Percentiles rank a stretch among this genome's conserved stretches.
These are phyloP conservation scores for Epizoanthus scotinus DNA, from an alignment of 92 coral and sea anemone genomes.

Conservation along the genomic window DNA sequence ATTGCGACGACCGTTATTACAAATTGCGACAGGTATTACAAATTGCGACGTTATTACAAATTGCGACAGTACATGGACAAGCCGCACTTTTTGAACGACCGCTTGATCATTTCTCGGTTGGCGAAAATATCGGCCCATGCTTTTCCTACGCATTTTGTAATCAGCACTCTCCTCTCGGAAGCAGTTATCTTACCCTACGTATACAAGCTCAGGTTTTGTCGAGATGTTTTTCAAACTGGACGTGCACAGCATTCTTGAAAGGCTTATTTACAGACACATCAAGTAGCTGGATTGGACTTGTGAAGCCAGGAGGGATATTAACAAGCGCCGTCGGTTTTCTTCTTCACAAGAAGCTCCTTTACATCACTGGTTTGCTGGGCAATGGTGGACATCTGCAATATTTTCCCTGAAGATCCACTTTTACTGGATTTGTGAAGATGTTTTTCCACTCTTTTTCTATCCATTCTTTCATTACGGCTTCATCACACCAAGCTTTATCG, in stretches of 20 bases:
- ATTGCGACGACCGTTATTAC: no score
- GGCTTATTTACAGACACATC: constrained; percentile 51
- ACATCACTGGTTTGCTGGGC: constrained; percentile 52
- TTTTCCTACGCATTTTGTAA: constrained; percentile 52
- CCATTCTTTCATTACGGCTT: constrained; percentile 43
- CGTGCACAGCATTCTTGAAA: constrained; percentile 37
- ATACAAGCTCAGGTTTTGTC: constrained; percentile 37
- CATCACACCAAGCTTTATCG: constrained; percentile 51
- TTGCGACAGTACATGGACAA: no score
- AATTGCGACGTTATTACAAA: no score
- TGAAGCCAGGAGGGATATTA: constrained; percentile 42
- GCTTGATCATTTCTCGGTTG: constrained; percentile 32
- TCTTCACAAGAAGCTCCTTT: constrained; percentile 33
- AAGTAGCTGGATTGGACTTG: constrained; percentile 42
- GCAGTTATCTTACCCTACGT: constrained; percentile 45
- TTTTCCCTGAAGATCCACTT: constrained; percentile 31
- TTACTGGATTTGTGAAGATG: constrained; percentile 41
- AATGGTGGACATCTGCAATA: constrained; percentile 47
- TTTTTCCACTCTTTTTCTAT: constrained; percentile 46
- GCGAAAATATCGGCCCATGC: constrained; percentile 42
- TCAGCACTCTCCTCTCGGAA: constrained; percentile 49
- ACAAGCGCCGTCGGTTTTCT: constrained; percentile 47
- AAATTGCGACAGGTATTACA: no score
- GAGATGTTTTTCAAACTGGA: constrained; percentile 48
- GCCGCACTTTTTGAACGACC: constrained; percentile 38